phyloP scores from a whole-genome alignment of 2,113 vertebrate species.

The Arenaria interpres region DNA sequence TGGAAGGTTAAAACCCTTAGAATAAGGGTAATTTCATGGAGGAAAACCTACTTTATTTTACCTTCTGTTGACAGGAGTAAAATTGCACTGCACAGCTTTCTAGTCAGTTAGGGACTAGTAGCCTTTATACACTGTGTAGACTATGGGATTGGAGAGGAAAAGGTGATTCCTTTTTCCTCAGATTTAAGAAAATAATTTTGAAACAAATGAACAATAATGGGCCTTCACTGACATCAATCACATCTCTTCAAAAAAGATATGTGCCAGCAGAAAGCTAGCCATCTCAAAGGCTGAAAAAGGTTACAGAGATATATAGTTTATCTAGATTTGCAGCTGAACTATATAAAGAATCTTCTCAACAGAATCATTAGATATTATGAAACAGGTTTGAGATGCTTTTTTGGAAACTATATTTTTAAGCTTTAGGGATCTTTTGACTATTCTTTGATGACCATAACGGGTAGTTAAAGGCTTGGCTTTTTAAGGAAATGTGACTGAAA shows the following conservation, averaged over 20 bases:
- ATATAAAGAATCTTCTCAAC: background rate
- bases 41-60: background rate
- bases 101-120: background rate
- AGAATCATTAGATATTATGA: background rate
- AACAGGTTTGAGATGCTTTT: background rate
- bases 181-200: background rate
- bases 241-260: background rate
- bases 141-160: background rate
- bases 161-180: background rate
- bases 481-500: background rate
- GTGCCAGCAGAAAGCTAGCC: background rate
- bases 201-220: background rate
- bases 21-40: background rate
- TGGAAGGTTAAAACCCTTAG: background rate
- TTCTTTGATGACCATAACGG: background rate
- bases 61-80: background rate
- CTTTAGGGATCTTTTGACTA: background rate
- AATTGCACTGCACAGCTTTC: background rate
- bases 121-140: background rate
- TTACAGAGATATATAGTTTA: background rate
- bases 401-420: background rate
- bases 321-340: background rate
- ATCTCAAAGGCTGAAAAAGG: background rate
- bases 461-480: background rate
- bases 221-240: background rate